phyloP scores from a whole-genome alignment of 2,797 vertebrate genomes.

The Prionace glauca region DNA sequence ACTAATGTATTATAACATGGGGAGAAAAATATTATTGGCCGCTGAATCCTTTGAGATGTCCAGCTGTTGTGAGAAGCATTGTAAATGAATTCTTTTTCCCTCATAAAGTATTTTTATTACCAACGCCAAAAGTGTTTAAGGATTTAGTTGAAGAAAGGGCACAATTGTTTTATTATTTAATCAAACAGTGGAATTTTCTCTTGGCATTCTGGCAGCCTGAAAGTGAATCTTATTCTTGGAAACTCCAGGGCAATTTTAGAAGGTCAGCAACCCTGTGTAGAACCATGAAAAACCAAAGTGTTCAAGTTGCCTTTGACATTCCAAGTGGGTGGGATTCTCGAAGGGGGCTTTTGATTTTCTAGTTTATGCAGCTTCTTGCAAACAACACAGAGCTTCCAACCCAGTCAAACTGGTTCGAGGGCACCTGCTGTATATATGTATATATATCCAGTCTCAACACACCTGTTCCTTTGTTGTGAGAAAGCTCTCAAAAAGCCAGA shows the following conservation, averaged over 20 bases:
- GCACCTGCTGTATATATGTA: constrained; percentile 17
- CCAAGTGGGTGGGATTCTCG: background rate
- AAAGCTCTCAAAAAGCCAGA: background rate
- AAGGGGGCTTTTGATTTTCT: background rate
- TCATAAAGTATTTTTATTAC: background rate
- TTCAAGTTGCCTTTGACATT: background rate
- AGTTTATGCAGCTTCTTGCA: background rate
- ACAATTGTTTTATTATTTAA: too few relatives aligned
- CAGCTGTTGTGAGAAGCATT: too few relatives aligned
- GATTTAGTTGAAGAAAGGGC: background rate
- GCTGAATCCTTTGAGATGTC: too few relatives aligned
- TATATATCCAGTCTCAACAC: background rate
- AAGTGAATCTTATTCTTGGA: background rate
- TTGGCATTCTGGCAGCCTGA: background rate
- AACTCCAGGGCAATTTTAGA: background rate
- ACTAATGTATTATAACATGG: too few relatives aligned
- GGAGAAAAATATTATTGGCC: too few relatives aligned
- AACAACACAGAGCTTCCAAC: background rate
- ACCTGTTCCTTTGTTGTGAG: constrained; percentile 28
- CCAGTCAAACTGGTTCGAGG: background rate
- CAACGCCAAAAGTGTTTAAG: background rate
- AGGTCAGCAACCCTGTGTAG: background rate
- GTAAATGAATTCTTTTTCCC: background rate
- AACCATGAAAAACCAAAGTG: background rate
- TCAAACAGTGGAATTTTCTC: background rate